Conservation (phyloP, 2,888 invertebrate species). For the Nomada lathburiana region DNA sequence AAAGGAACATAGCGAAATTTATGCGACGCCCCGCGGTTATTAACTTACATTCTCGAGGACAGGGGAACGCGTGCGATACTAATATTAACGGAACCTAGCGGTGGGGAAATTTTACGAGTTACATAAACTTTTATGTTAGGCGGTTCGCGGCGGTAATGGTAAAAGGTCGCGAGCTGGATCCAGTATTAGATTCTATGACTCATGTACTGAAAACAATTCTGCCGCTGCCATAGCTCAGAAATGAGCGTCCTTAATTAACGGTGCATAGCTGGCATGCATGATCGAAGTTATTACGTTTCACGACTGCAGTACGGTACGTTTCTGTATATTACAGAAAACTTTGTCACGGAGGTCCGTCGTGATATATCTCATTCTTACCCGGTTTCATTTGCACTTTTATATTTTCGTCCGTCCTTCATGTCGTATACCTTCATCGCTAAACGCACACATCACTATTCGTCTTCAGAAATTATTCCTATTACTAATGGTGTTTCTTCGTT, state of each 20-base stretch:
- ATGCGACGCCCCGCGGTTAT: constrained; percentile 5
- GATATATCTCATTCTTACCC: not conserved
- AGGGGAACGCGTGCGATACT: constrained; percentile 5
- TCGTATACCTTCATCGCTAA: no score
- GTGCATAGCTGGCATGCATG: not conserved
- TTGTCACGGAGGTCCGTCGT: not conserved
- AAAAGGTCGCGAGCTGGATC: constrained; percentile 29
- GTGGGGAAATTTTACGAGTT: constrained; percentile 52
- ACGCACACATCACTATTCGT: no score
- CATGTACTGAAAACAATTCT: constrained; percentile 35
- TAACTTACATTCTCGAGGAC: constrained; percentile 24
- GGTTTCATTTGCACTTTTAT: no score
- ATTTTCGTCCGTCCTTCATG: no score
- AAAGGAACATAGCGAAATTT: constrained; percentile 1
- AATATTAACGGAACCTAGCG: constrained; percentile 38
- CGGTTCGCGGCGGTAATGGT: constrained; percentile 32
- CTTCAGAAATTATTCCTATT: no score
- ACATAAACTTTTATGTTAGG: constrained; percentile 47
- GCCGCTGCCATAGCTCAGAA: constrained; percentile 33
- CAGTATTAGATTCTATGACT: constrained; percentile 44
- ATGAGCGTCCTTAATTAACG: constrained; percentile 50
- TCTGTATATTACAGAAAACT: not conserved
- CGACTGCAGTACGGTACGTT: constrained; percentile 5
- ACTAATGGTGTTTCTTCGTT: no score
- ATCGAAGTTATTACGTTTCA: constrained; percentile 48